Percentiles rank a stretch among this genome's conserved stretches.
These are phyloP conservation scores for Hydrolagus colliei DNA, from an alignment of 2,797 vertebrate species.

Conservation along the genomic window DNA sequence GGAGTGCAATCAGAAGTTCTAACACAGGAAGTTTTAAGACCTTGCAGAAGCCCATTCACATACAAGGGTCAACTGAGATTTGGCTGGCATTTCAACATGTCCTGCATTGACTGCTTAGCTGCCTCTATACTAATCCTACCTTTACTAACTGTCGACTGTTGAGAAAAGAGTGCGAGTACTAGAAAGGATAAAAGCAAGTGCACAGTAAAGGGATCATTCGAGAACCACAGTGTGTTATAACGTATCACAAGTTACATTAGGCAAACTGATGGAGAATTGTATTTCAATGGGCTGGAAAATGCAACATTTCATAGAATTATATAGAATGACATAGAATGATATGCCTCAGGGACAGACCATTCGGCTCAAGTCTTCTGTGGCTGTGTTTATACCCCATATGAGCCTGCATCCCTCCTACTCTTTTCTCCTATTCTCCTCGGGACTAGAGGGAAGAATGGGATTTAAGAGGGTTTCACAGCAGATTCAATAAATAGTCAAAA, in stretches of 20 bases:
- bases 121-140: background rate
- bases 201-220: no score
- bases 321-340: no score
- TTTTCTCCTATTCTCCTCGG: no score
- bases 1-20: background rate
- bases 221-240: background rate
- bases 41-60: background rate
- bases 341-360: no score
- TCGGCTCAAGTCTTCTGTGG: no score
- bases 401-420: no score
- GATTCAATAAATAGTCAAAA: no score
- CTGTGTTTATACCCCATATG: no score
- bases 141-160: background rate
- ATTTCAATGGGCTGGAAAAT: background rate
- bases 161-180: background rate
- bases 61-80: background rate
- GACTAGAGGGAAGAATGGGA: no score
- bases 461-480: no score
- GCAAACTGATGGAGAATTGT: background rate
- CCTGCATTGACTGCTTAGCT: background rate
- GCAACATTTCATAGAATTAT: no score
- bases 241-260: background rate
- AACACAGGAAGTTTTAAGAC: background rate
- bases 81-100: background rate
- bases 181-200: background rate